These are phyloP conservation scores for Pollicipes pollicipes DNA, from an alignment of 1,140 invertebrate genomes.

Conservation along the genomic window DNA sequence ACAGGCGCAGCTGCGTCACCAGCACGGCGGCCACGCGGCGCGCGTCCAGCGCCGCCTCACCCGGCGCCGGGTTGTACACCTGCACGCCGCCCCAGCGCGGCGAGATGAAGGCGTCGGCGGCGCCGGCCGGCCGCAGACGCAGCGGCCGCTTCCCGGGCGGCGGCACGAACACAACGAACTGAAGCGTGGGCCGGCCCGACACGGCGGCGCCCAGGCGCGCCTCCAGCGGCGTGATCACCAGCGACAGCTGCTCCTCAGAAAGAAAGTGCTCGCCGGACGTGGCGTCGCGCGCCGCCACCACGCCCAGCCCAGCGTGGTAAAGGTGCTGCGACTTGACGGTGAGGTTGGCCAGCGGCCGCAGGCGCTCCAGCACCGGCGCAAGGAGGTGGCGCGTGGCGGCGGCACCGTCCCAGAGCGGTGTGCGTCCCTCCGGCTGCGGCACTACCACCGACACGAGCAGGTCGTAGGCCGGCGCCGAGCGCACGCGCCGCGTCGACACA, in stretches of 20 bases:
- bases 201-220: background rate
- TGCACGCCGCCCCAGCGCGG: constrained; percentile 69
- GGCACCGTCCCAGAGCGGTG: background rate
- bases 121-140: background rate
- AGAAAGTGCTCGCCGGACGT: background rate
- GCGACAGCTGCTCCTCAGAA: background rate
- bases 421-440: background rate
- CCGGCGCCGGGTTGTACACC: constrained; percentile 26
- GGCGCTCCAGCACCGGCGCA: background rate
- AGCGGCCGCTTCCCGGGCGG: background rate
- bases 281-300: background rate
- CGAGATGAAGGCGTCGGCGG: background rate
- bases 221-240: background rate
- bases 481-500: background rate
- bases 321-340: background rate
- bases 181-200: background rate
- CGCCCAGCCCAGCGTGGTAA: background rate
- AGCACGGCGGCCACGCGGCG: constrained; percentile 33
- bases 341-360: background rate
- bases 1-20: constrained; percentile 50
- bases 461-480: background rate
- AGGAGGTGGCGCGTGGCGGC: background rate
- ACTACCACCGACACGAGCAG: constrained; percentile 1
- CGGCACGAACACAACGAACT: background rate
- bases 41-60: background rate